A percentile compares a stretch with the other conserved stretches of the same genome.
Conservation (phyloP, 2,888 invertebrate genomes). For the Meganola albula region DNA sequence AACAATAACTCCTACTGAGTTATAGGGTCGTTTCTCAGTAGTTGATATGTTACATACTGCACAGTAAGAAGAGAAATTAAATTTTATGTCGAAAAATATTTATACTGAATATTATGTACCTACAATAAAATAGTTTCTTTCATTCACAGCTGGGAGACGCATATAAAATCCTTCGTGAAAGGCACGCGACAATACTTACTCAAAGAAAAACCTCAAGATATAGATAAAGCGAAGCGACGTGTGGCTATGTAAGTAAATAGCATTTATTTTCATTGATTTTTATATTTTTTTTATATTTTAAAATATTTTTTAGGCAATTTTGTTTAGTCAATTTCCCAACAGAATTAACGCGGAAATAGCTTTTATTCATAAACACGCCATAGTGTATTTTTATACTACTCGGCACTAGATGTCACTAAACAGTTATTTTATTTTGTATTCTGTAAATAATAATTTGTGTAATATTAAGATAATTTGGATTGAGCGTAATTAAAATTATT, state of each 20-base stretch:
- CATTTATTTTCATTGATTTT: too few relatives aligned
- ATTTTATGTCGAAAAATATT: background rate
- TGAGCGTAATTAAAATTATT: background rate
- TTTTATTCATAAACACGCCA: background rate
- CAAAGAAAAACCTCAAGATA: conserved; percentile 15
- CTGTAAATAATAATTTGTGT: background rate
- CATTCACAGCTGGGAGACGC: conserved; percentile 16
- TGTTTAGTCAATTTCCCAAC: too few relatives aligned
- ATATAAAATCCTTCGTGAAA: conserved; percentile 15
- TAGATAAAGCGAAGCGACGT: conserved; percentile 7
- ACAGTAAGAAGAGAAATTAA: too few relatives aligned
- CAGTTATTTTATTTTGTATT: background rate
- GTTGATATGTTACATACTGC: too few relatives aligned
- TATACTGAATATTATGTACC: background rate
- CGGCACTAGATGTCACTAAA: too few relatives aligned
- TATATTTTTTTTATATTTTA: too few relatives aligned
- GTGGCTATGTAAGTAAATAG: conserved; percentile 11
- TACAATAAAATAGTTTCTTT: background rate
- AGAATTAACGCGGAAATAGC: background rate
- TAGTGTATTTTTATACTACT: background rate
- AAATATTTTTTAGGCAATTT: background rate
- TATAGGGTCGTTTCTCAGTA: background rate
- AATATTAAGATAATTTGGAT: background rate
- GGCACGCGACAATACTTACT: conserved; percentile 22
- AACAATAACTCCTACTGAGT: too few relatives aligned